Base-by-base conservation (phyloP, 2,888 invertebrate species). In the Platycheirus rosarum region DNA sequence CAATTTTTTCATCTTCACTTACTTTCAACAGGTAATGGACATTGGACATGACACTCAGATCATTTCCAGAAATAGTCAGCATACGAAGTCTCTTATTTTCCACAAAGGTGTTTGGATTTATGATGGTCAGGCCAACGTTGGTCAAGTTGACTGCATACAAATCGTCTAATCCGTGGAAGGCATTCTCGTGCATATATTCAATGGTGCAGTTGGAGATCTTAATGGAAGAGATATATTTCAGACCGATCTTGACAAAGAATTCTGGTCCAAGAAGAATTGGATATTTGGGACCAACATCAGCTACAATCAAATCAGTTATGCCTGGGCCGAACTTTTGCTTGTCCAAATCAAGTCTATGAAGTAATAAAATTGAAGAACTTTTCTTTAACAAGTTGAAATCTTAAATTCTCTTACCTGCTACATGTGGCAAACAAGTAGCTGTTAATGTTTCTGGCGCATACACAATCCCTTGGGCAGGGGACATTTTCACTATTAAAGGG, bases 171-270 rank as follows among this genome's bases (percentile, higher is more conserved):
- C 93, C 94, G 79, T 93, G 92, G 91, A 96, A 96, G 0, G 95
- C 95, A 53, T 92, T 93, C 16, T 93, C 92, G 85, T 93, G 93
- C 85, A 95, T 92, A 69, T 92, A 92, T 49, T 92, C 91, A 86
- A 96, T 94, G 8, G 93, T 93, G 77, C 94, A 94, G 88, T 95
- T 94, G 62, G 93, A 92, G 85, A 95, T 94, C 87, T 93, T 93
- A 13, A 95, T 92, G 2, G 94, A 93, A 20, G 93, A 93, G 37
- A 95, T 91, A 86, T 93, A 92, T 85, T 93, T 92, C 23, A 95
- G 91, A 48, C 94, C 94, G 74, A 94, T 90, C 84, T 92, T 92
- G 84, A 91, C 90, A 88, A 94, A 94, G 86, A 93, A 92, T 66
- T 92, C 91, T 70, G 92, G 92, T 9, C 92, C 93, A 68, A 95